phyloP scores from a whole-genome alignment of 2,888 invertebrate genomes.

The Pegoplata infirma region DNA sequence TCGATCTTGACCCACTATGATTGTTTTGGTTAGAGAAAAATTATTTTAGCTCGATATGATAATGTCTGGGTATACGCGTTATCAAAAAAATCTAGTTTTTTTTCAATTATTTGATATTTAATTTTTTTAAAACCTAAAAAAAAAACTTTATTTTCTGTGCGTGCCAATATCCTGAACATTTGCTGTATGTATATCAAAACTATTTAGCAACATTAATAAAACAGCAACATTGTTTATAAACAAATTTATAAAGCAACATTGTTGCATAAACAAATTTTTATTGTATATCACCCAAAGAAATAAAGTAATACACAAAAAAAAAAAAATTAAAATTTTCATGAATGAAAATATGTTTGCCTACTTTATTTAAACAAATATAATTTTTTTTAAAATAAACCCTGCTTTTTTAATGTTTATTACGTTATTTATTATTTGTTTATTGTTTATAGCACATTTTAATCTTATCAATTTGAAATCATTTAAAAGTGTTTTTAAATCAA shows the following conservation, averaged over 20 bases:
- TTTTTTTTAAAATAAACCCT: background rate
- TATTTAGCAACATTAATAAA: too few relatives aligned
- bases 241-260: background rate
- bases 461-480: background rate
- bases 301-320: background rate
- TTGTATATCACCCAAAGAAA: background rate
- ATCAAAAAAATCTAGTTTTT: too few relatives aligned
- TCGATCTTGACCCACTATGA: too few relatives aligned
- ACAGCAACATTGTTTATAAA: background rate
- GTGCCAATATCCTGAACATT: too few relatives aligned
- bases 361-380: background rate
- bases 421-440: too few relatives aligned
- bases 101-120: too few relatives aligned
- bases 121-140: too few relatives aligned
- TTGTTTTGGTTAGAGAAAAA: too few relatives aligned
- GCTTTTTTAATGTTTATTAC: background rate
- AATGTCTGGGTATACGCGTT: too few relatives aligned
- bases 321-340: background rate
- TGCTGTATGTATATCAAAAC: too few relatives aligned
- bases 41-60: too few relatives aligned
- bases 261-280: background rate
- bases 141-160: too few relatives aligned
- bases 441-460: background rate
- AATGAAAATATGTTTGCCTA: background rate
- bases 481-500: background rate